phyloP scores from a whole-genome alignment of 23 tunicate species.

The Halocynthia roretzi region DNA sequence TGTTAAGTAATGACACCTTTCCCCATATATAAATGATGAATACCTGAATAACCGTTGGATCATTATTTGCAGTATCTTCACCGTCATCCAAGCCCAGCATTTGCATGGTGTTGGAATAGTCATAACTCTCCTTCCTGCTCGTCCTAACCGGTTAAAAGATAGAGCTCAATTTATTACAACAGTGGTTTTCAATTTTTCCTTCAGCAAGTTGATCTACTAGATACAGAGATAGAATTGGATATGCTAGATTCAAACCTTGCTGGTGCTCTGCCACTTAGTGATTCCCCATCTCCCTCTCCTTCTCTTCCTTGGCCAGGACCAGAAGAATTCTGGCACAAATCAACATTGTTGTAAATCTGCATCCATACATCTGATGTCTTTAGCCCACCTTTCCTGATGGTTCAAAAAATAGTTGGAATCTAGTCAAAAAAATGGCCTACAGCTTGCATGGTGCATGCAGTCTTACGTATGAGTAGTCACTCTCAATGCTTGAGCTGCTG shows the following conservation, averaged over 20 bases:
- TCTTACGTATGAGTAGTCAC: slow-evolving; percentile 47
- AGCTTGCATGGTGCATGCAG: not conserved
- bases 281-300: not conserved
- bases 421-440: not conserved
- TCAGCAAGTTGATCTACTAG: not conserved
- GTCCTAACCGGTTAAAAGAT: slow-evolving; percentile 14
- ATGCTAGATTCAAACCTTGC: not conserved
- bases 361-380: slow-evolving; percentile 50
- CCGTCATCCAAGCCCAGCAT: slow-evolving; percentile 90
- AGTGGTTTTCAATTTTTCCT: slow-evolving; percentile 18
- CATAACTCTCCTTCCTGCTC: slow-evolving; percentile 55
- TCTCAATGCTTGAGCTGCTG: slow-evolving; percentile 46
- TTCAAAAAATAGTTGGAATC: not conserved
- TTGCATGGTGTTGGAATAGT: slow-evolving; percentile 91
- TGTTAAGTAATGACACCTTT: no score
- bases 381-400: slow-evolving; percentile 13
- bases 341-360: slow-evolving; percentile 25
- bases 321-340: not conserved
- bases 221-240: not conserved
- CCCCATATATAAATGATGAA: no score
- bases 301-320: not conserved
- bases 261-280: not conserved
- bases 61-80: slow-evolving; percentile 73
- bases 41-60: slow-evolving; percentile 77
- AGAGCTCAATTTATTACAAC: not conserved